Evolutionary conservation across 2,113 vertebrate genomes (phyloP), one percentile per base, ranked within the genome.

Genomic region (Nannobrachium achirus): DNA sequence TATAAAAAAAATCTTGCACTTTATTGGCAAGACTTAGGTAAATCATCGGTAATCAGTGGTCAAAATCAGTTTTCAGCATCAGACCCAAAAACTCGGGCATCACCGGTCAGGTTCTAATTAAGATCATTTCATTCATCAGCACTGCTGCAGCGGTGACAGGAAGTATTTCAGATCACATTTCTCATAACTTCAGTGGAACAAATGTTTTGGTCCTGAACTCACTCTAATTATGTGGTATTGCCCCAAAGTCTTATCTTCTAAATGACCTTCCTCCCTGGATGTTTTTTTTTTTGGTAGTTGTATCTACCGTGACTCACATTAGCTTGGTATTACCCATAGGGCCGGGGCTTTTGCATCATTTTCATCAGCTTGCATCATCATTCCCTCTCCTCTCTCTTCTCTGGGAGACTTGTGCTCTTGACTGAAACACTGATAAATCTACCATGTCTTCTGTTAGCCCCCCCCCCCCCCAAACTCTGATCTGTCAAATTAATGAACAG

Each of bases 301-400:
- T 65, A 8, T 42, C 74, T 67, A 62, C 57, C 69, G 76, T 82
- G 87, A 84, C 82, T 90, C 83, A 84, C 89, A 82, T 84, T 82
- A 82, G 79, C 73, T 69, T 0, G 60, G 73, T 87, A 71, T 92
- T 91, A 76, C 90, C 78, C 80, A 39, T 38, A 83, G 81, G 83
- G 78, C 77, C 60, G 49, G 40, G 56, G 79, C 59, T 78, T 89
- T 93, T 92, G 87, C 89, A 91, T 91, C 91, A 92, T 89, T 90
- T 91, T 89, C 91, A 78, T 86, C 80, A 72, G 77, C 83, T 93
- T 93, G 87, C 92, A 88, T 93, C 92, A 88, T 93, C 92, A 92
- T 73, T 80, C 77, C 44, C 76, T 69, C 73, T 38, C 7, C 25
- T 53, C 50, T 44, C 41, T 53, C 44, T 84, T 86, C 81, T 88